Percentiles rank a stretch among this genome's conserved stretches.
Conservation (phyloP, 2,797 vertebrate species). For the Phoxinus dragarum region DNA sequence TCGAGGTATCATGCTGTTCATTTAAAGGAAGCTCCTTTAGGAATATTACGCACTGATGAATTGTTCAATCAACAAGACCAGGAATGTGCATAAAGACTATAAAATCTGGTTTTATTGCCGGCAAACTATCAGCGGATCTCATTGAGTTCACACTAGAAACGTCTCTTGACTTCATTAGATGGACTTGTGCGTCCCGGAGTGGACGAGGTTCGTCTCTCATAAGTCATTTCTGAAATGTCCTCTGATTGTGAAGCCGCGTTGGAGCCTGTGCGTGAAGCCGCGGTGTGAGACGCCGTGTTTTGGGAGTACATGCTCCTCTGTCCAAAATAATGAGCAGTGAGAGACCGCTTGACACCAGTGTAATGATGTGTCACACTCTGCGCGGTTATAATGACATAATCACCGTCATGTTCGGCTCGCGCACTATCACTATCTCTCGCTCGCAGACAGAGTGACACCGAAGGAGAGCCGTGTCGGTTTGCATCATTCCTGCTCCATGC, state of each 20-base stretch:
- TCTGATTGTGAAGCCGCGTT: not conserved
- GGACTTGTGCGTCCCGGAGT: not conserved
- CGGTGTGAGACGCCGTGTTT: slow-evolving; percentile 16
- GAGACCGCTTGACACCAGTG: slow-evolving; percentile 49
- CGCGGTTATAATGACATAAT: slow-evolving; percentile 40
- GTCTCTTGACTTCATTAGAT: not conserved
- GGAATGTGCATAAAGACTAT: not conserved
- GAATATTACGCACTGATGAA: not conserved
- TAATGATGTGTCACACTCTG: slow-evolving; percentile 54
- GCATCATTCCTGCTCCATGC: slow-evolving; percentile 32
- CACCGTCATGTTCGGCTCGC: slow-evolving; percentile 39
- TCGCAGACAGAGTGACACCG: slow-evolving; percentile 6
- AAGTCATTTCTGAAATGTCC: not conserved
- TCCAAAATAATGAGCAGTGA: slow-evolving; percentile 59
- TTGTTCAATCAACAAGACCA: not conserved
- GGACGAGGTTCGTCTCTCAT: not conserved
- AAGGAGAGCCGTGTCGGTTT: slow-evolving; percentile 11
- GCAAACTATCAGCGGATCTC: not conserved
- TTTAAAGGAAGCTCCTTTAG: too few species aligned
- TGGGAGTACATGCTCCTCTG: slow-evolving; percentile 45
- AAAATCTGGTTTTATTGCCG: not conserved
- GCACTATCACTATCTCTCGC: slow-evolving; percentile 14
- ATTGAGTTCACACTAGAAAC: not conserved
- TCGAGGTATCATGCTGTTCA: too few species aligned
- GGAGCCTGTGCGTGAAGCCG: not conserved